Percentiles rank a stretch among this genome's conserved stretches.
These are phyloP conservation scores for Hapalemur alaotrensis DNA, from an alignment of 2,797 vertebrate species.

Conservation along the genomic window DNA sequence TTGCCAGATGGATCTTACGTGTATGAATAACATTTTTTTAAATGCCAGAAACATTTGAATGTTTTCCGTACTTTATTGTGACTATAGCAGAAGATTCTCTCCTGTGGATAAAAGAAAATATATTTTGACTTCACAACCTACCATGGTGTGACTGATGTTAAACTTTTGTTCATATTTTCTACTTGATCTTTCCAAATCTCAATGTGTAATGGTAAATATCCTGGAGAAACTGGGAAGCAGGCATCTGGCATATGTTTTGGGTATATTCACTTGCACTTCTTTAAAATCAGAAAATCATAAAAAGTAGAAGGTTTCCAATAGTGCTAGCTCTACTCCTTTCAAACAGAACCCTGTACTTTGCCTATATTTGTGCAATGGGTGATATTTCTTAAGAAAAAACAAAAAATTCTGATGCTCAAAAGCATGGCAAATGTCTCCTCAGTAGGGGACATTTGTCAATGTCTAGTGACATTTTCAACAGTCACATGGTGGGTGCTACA, in stretches of 20 bases:
- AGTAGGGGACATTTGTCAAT: neutral
- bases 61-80: rapidly evolving
- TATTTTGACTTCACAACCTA: neutral
- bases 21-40: neutral
- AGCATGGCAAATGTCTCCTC: neutral
- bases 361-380: neutral
- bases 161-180: neutral
- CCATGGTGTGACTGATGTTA: neutral
- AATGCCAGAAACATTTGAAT: neutral
- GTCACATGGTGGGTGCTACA: neutral
- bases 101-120: slow-evolving; percentile 59
- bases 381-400: neutral
- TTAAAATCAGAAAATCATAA: neutral
- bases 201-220: neutral
- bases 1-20: neutral
- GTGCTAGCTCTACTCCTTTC: neutral
- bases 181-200: neutral
- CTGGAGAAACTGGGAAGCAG: neutral
- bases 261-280: neutral
- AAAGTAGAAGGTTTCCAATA: neutral
- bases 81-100: slow-evolving; percentile 53
- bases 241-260: neutral
- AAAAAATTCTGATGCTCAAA: neutral
- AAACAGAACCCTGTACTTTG: neutral
- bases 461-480: neutral